Percentiles rank a stretch among this genome's conserved stretches.
Evolutionary conservation across 2,113 vertebrate species (phyloP).

Genomic region (Romanogobio albipinnatus): DNA sequence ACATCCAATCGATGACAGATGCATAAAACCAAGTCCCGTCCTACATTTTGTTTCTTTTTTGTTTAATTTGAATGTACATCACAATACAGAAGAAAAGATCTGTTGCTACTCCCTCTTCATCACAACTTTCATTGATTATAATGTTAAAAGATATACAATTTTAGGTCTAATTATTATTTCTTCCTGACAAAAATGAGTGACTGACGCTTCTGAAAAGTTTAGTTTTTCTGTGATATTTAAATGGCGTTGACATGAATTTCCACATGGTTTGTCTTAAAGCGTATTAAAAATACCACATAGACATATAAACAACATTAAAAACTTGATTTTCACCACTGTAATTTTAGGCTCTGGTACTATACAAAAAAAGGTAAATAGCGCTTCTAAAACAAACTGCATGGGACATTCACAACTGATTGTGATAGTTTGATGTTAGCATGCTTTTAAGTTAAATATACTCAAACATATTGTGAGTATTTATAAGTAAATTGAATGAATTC

Average conservation of each 20-base stretch:
- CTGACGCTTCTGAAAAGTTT: background rate
- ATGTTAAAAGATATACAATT: background rate
- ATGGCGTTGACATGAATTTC: no score
- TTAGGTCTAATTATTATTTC: background rate
- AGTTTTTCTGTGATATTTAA: no score
- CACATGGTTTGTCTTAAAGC: no score
- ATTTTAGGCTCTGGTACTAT: no score
- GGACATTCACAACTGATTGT: no score
- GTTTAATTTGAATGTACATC: background rate
- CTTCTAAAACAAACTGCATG: no score
- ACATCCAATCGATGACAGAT: background rate
- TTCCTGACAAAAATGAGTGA: background rate
- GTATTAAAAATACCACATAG: no score
- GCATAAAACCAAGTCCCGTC: background rate
- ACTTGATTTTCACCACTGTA: no score
- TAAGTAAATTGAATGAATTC: background rate
- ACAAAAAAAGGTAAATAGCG: no score
- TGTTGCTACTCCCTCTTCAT: background rate
- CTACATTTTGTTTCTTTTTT: background rate
- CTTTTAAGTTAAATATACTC: no score
- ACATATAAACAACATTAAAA: no score
- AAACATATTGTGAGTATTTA: background rate
- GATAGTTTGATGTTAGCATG: no score
- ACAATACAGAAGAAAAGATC: background rate
- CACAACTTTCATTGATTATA: background rate